These are phyloP conservation scores for Caenorhabditis zanzibari DNA, from an alignment of 2,888 invertebrate species.

Conservation along the genomic window DNA sequence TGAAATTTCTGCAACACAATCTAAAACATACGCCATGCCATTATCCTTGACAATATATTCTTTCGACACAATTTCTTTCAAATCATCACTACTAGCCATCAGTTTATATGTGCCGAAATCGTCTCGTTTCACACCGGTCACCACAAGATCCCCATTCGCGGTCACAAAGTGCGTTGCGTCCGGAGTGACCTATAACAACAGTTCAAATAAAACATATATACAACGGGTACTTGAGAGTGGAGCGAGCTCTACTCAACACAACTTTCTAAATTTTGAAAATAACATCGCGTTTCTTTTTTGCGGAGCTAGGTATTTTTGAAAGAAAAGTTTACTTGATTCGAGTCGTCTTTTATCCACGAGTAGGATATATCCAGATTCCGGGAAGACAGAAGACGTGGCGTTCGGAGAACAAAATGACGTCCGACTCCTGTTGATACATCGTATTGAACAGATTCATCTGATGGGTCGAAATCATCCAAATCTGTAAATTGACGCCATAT, in stretches of 20 bases:
- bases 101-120: slow-evolving; percentile 67
- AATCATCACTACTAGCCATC: slow-evolving; percentile 60
- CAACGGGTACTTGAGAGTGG: slow-evolving; percentile 36
- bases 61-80: slow-evolving; percentile 61
- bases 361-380: slow-evolving; percentile 47
- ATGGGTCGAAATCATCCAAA: slow-evolving; percentile 60
- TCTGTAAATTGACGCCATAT: slow-evolving; percentile 57
- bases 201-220: slow-evolving; percentile 55
- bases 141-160: slow-evolving; percentile 75
- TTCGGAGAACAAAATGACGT: slow-evolving; percentile 58
- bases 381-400: slow-evolving; percentile 52
- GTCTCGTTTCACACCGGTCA: slow-evolving; percentile 65
- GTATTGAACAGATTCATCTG: slow-evolving; percentile 57
- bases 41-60: slow-evolving; percentile 55
- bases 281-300: slow-evolving; percentile 1
- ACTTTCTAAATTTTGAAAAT: background rate
- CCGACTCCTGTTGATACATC: slow-evolving; percentile 61
- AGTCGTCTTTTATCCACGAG: slow-evolving; percentile 63
- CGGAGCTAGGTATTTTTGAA: background rate
- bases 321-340: slow-evolving; percentile 36
- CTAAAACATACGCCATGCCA: slow-evolving; percentile 45
- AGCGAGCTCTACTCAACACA: slow-evolving; percentile 28
- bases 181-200: slow-evolving; percentile 70
- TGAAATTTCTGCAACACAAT: background rate
- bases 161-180: slow-evolving; percentile 77